Conservation (phyloP, 2,888 invertebrate species). For the Latheticus oryzae region DNA sequence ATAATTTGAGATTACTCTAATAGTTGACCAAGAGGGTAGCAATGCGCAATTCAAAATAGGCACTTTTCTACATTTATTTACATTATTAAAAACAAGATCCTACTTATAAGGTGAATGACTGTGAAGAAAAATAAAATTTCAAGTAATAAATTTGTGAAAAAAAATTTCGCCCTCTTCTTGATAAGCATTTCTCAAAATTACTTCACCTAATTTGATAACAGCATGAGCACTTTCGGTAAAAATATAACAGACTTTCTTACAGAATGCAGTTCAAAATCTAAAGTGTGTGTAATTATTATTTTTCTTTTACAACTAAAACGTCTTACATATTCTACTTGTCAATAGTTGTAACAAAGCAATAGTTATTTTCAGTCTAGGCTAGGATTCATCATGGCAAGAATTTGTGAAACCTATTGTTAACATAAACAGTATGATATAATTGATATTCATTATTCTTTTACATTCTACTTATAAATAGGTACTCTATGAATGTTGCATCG, state of each 20-base stretch:
- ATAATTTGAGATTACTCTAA: constrained; percentile 60
- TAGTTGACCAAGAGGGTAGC: constrained; percentile 65
- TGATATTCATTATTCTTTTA: constrained; percentile 57
- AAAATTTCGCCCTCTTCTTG: constrained; percentile 36
- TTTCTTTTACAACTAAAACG: constrained; percentile 55
- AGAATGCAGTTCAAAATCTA: constrained; percentile 53
- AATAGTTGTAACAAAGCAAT: constrained; percentile 61
- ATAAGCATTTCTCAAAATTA: constrained; percentile 33
- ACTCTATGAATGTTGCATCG: constrained; percentile 51
- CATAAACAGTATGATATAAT: constrained; percentile 58
- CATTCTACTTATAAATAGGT: constrained; percentile 55
- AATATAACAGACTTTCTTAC: constrained; percentile 64
- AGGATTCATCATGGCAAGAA: constrained; percentile 65
- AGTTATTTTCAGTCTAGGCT: constrained; percentile 63
- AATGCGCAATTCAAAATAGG: constrained; percentile 65
- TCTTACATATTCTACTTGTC: constrained; percentile 54
- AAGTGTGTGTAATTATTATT: constrained; percentile 51
- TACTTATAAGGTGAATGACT: constrained; percentile 39
- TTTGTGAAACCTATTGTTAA: constrained; percentile 61
- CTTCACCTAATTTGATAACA: constrained; percentile 65
- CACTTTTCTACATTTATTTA: constrained; percentile 65
- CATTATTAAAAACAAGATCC: constrained; percentile 48
- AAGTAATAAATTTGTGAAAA: constrained; percentile 18
- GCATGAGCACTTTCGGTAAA: constrained; percentile 80
- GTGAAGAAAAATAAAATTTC: constrained; percentile 22